Base-by-base conservation (phyloP, 2,888 invertebrate species). In the Sarcophaga carnaria region DNA sequence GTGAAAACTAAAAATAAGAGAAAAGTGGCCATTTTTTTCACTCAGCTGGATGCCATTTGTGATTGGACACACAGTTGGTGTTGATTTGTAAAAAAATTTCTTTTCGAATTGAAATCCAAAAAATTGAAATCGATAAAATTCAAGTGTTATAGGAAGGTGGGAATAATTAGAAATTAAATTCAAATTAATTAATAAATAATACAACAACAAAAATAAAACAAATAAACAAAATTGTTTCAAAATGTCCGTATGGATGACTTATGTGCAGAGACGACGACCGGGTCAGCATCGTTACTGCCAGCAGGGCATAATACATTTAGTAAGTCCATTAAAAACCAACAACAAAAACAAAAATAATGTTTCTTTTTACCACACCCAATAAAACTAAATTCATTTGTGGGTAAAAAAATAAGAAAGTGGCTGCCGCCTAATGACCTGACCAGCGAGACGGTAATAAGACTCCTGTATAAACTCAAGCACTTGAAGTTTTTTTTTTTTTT, bases 171-270 rank as follows among this genome's bases (percentile, higher is more conserved):
- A 20, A 20, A 6, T 69, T 17, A 25, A 37, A 22, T 70, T 54
- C 14, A 64, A 25, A 49, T 14, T 14, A 49, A 11, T 49, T 70
- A 27, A 14, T 20, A 12, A 47, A n/a, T 20, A 60, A 47, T 71
- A 11, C 25, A 37, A 49, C 17, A 70, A 27, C 27, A 27, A 2
- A 47, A 60, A 47, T 54, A 25, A 74, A 8, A 59, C n/a, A 60
- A 76, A 64, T 5, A 59, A 37, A 37, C 3, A 66, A 45, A 37
- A 54, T 14, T 20, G 12, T 60, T 37, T 45, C 27, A 88, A 89
- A 92, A 95, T 95, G 95, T 95, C 95, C 88, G 94, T 95, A 91
- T 95, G 95, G 95, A 93, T 95, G 88, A 95, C 95, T 47, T 94
- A 95, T 59, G 94, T 95, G 89, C 95, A 95, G 83, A 90, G 90